Percentiles rank a stretch among this genome's conserved stretches.
These are phyloP conservation scores for Elanoides forficatus DNA, from an alignment of 2,113 vertebrate genomes.

Conservation along the genomic window DNA sequence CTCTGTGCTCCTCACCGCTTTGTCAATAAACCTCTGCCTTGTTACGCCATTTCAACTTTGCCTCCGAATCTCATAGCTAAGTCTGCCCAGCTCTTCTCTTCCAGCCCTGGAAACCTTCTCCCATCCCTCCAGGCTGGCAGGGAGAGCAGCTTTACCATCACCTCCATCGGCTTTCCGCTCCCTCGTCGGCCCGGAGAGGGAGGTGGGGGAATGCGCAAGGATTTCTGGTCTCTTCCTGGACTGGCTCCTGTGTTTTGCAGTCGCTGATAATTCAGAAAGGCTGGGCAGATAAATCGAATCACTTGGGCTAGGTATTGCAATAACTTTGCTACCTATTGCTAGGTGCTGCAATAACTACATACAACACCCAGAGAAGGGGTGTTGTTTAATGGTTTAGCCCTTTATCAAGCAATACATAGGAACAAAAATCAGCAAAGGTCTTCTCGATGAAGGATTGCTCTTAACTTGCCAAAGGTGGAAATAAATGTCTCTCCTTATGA, in stretches of 20 bases:
- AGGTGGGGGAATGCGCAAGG: neutral
- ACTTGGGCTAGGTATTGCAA: neutral
- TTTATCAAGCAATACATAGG: neutral
- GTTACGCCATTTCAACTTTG: neutral
- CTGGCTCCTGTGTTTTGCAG: neutral
- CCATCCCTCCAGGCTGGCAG: neutral
- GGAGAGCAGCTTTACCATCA: neutral
- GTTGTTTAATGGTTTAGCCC: neutral
- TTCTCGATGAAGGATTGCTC: neutral
- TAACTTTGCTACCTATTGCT: neutral
- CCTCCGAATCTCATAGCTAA: neutral
- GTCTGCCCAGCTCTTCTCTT: neutral
- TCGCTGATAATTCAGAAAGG: neutral
- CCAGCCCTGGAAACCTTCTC: neutral
- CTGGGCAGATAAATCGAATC: neutral
- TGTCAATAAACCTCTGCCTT: neutral
- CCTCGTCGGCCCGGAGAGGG: fast-evolving
- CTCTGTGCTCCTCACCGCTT: neutral
- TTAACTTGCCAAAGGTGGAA: neutral
- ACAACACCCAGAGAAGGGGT: neutral
- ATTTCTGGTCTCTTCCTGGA: neutral
- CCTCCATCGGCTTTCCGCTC: neutral
- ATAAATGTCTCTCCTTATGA: neutral
- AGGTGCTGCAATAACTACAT: neutral
- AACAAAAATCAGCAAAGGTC: neutral